These are phyloP conservation scores for Origma solitaria DNA, from an alignment of 2,113 vertebrate genomes.

Conservation along the genomic window DNA sequence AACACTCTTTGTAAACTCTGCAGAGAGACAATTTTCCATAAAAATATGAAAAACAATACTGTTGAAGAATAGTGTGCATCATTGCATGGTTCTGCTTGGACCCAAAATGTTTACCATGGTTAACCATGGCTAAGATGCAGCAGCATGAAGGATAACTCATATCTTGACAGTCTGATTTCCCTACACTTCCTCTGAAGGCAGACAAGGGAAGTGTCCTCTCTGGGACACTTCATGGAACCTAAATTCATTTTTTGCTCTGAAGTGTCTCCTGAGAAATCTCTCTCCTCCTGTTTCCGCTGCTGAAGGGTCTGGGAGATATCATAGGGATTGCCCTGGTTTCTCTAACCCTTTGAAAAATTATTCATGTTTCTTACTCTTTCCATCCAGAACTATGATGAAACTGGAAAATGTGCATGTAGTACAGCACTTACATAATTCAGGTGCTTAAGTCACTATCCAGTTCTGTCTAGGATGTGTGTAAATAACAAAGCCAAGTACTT, in stretches of 20 bases:
- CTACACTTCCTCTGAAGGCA: background rate
- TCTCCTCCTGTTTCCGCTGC: background rate
- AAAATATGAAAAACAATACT: constrained; percentile 48
- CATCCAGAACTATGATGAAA: background rate
- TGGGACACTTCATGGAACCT: background rate
- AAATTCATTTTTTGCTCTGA: background rate
- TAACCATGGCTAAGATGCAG: background rate
- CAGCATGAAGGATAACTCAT: background rate
- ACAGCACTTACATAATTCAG: background rate
- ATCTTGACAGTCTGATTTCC: background rate
- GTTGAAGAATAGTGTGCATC: background rate
- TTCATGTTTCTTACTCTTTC: background rate
- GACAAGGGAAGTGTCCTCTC: background rate
- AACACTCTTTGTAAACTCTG: constrained; percentile 23
- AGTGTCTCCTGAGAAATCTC: background rate
- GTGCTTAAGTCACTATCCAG: background rate
- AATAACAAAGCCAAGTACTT: background rate
- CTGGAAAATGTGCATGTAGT: background rate
- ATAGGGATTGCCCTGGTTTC: background rate
- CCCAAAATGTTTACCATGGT: background rate
- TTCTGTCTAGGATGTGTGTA: background rate
- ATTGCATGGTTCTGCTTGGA: background rate
- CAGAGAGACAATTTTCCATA: constrained; percentile 50
- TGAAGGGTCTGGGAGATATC: background rate
- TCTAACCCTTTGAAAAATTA: background rate